phyloP scores from a whole-genome alignment of 2,797 vertebrate genomes.

The Hephaestus fuliginosus region DNA sequence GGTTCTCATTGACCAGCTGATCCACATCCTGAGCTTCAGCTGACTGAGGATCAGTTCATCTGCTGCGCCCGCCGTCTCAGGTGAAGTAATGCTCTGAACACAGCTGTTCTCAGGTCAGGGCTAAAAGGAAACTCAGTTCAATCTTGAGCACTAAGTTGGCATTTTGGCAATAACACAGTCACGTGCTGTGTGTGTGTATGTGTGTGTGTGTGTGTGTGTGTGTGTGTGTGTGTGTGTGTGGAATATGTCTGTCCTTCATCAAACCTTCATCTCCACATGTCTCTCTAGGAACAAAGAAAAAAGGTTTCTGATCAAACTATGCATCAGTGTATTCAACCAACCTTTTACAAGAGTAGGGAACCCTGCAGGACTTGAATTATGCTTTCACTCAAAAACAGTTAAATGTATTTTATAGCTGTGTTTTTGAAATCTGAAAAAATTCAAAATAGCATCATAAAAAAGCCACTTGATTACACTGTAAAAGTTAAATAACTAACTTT shows the following conservation, averaged over 20 bases:
- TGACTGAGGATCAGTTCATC: constrained; percentile 46
- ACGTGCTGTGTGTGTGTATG: constrained; percentile 24
- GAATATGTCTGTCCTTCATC: background rate
- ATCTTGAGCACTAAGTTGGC: background rate
- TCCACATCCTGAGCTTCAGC: background rate
- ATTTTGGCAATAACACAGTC: constrained; percentile 34
- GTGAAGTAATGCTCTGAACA: background rate
- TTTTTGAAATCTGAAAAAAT: background rate
- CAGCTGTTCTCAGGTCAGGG: constrained; percentile 33
- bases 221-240: background rate
- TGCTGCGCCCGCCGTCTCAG: background rate
- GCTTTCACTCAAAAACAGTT: background rate
- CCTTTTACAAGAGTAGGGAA: background rate
- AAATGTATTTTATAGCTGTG: background rate
- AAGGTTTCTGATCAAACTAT: rapidly evolving
- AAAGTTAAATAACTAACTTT: background rate
- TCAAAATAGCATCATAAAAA: background rate
- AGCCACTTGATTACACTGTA: background rate
- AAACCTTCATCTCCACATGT: background rate
- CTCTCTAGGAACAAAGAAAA: constrained; percentile 40
- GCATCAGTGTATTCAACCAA: background rate
- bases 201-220: constrained; percentile 8
- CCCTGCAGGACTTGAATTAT: background rate
- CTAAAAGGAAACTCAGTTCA: background rate
- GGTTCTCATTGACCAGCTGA: constrained; percentile 64